Conservation (phyloP, 2,113 vertebrate species). For the Sebastes fasciatus region DNA sequence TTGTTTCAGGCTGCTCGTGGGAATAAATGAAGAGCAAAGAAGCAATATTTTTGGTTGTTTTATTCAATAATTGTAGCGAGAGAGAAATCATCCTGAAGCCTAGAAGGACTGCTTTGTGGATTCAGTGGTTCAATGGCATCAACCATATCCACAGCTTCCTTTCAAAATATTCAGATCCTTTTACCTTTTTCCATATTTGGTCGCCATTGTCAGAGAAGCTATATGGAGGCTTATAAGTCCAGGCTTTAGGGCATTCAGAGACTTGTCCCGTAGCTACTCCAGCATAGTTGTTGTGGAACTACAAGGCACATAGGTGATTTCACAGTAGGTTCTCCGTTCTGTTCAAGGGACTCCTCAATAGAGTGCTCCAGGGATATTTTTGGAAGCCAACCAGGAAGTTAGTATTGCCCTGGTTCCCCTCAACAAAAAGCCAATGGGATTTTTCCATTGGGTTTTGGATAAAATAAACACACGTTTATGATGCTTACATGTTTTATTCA, state of each 20-base stretch:
- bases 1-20: constrained; percentile 16
- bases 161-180: constrained; percentile 13
- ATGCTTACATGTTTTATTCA: too few species aligned
- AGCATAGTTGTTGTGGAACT: background rate
- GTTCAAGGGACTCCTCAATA: background rate
- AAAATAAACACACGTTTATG: too few species aligned
- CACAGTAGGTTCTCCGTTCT: background rate
- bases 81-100: constrained; percentile 20
- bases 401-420: too few species aligned
- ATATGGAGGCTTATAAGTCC: background rate
- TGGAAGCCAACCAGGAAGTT: too few species aligned
- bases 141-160: constrained; percentile 14
- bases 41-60: constrained; percentile 35
- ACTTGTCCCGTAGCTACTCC: background rate
- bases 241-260: background rate
- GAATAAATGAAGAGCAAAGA: constrained; percentile 32
- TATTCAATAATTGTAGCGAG: constrained; percentile 47
- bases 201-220: background rate
- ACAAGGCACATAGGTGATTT: background rate
- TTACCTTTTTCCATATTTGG: background rate
- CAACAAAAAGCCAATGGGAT: too few species aligned
- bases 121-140: background rate
- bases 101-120: background rate
- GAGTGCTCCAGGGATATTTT: too few species aligned
- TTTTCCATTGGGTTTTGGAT: too few species aligned